phyloP scores from a whole-genome alignment of 2,888 invertebrate genomes.

The Stenichneumon culpator region DNA sequence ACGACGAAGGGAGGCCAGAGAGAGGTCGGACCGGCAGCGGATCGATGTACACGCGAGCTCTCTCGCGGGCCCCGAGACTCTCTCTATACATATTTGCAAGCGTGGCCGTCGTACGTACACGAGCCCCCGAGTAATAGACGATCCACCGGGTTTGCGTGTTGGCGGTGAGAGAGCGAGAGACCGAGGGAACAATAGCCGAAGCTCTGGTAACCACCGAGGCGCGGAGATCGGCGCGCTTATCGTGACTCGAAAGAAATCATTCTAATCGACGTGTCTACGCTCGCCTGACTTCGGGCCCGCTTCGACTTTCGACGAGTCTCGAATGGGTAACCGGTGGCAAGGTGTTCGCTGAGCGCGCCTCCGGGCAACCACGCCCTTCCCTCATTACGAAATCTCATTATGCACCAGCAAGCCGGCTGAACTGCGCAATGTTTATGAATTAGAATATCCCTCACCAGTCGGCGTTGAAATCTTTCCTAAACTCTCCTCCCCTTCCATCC shows the following conservation, averaged over 20 bases:
- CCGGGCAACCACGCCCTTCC: constrained; percentile 38
- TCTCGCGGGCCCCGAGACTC: constrained; percentile 57
- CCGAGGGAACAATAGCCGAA: constrained; percentile 48
- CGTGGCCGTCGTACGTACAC: constrained; percentile 44
- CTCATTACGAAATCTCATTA: constrained; percentile 37
- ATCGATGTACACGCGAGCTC: constrained; percentile 78
- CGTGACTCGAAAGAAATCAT: constrained; percentile 68
- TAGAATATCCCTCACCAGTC: constrained; percentile 36
- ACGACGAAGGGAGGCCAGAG: constrained; percentile 56
- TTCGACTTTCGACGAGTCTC: constrained; percentile 29
- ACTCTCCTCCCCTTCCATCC: not conserved
- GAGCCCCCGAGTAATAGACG: constrained; percentile 56
- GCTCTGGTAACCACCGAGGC: constrained; percentile 28
- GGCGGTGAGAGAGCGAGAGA: constrained; percentile 10
- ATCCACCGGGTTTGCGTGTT: constrained; percentile 62
- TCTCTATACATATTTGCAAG: constrained; percentile 65
- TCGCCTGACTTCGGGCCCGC: constrained; percentile 39
- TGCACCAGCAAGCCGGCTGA: not conserved
- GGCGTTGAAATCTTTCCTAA: constrained; percentile 33
- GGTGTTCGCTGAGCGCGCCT: not conserved
- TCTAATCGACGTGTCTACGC: constrained; percentile 68
- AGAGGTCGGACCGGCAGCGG: constrained; percentile 68
- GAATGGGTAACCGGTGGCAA: not conserved
- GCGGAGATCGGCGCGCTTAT: constrained; percentile 57
- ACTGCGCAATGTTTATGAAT: constrained; percentile 48